Evolutionary conservation across 1,140 invertebrate species (phyloP), one percentile per base, ranked within the genome.

Genomic region (Scylla paramamosain): DNA sequence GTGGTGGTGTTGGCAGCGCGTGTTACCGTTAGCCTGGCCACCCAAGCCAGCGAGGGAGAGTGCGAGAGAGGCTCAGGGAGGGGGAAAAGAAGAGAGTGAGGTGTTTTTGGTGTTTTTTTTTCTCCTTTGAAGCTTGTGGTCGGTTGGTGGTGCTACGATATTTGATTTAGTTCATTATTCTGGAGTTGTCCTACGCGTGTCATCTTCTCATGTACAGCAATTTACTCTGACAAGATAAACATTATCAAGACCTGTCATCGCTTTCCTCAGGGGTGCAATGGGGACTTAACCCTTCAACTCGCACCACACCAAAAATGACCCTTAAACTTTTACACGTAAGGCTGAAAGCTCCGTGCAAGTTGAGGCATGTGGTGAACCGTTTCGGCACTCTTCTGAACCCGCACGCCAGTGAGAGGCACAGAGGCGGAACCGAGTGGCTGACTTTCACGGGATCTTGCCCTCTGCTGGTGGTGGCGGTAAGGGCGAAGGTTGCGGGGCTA

Each of bases 181-280:
- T 87, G 52, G 67, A 95, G 95, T 96, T 96, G 95, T 96, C 93
- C 94, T 94, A 91, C 93, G 95, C 95, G 95, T 96, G 95, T 96
- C 95, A 95, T 95, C 95, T 93, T 93, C 67, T 83, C 95, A 93
- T 95, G 95, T 95, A 96, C 95, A 96, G 92, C 95, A 96, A 96
- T 96, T 96, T 96, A 95, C 95, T 96, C 93, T 95, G 95, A 96
- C 95, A 96, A 96, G 95, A 96, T 96, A 96, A 96, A 96, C 95
- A 96, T 95, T 96, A 96, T 96, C 95, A 96, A 95, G 95, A 96
- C 87, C 95, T 96, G 95, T 96, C 95, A 96, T 96, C 95, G 94
- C 94, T 95, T 95, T 94, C 94, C 89, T 91, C 48, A 82, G 16
- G 82, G 31, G 92, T 48, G 88, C 48, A 39, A 92, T 20, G 14